These are phyloP conservation scores for Sepioteuthis lessoniana DNA, from an alignment of 2,888 invertebrate species.

Conservation along the genomic window DNA sequence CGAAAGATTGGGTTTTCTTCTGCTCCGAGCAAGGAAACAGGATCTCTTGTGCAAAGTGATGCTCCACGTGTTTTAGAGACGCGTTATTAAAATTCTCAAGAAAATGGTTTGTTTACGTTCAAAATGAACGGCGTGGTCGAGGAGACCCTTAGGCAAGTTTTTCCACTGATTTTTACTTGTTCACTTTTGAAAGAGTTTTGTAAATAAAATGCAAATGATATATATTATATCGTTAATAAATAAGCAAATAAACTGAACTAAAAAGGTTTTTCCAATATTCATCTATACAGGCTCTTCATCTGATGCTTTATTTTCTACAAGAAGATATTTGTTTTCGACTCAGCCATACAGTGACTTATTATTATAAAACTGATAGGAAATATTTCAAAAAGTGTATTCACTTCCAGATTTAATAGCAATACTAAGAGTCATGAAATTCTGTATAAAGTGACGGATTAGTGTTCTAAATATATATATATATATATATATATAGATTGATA, in stretches of 20 bases:
- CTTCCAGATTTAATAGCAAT: no score
- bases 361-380: no score
- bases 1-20: neutral
- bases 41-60: neutral
- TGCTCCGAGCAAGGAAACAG: neutral
- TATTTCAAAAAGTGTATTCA: no score
- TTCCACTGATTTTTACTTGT: no score
- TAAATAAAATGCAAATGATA: neutral
- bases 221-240: neutral
- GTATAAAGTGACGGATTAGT: no score
- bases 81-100: neutral
- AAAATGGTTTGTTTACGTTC: neutral
- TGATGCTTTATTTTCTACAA: no score
- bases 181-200: neutral
- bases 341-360: no score
- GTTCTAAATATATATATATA: no score
- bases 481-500: no score
- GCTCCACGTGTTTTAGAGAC: neutral
- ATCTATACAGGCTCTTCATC: no score
- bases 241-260: neutral
- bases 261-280: neutral
- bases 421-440: no score
- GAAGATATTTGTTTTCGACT: no score
- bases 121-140: neutral
- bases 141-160: neutral